Conservation (phyloP, 2,888 invertebrate species). For the Spialia ferax region DNA sequence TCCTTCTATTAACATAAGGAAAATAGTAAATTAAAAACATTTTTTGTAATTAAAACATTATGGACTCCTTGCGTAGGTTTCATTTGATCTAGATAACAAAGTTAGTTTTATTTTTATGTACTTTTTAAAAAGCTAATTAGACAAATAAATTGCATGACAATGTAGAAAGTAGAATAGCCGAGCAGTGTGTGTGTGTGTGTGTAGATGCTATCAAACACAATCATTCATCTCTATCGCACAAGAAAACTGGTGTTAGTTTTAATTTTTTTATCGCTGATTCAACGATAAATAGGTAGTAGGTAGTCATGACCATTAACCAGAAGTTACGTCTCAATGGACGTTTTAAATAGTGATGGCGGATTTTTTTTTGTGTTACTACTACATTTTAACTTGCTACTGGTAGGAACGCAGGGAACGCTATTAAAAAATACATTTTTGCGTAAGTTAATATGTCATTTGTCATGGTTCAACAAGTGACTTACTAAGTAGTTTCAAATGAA, state of each 20-base stretch:
- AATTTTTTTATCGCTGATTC: slow-evolving; percentile 28
- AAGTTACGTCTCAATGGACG: slow-evolving; percentile 15
- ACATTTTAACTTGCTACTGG: background rate
- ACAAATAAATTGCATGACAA: slow-evolving; percentile 22
- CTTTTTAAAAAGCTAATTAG: slow-evolving; percentile 19
- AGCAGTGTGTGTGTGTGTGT: slow-evolving; percentile 17
- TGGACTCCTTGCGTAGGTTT: background rate
- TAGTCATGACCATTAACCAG: slow-evolving; percentile 17
- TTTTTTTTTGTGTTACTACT: background rate
- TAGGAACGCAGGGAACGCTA: too few species aligned
- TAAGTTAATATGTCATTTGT: too few species aligned
- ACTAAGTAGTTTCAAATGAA: too few species aligned
- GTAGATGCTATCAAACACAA: slow-evolving; percentile 25
- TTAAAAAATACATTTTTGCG: too few species aligned
- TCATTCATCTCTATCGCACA: slow-evolving; percentile 34
- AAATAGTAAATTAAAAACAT: too few species aligned
- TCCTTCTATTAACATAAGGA: too few species aligned
- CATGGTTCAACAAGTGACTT: too few species aligned
- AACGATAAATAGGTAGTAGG: slow-evolving; percentile 24
- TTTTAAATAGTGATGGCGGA: background rate
- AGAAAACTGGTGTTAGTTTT: slow-evolving; percentile 30
- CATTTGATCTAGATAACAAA: slow-evolving; percentile 11
- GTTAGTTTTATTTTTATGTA: background rate
- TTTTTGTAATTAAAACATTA: background rate
- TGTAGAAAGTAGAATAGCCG: slow-evolving; percentile 14